Base-by-base conservation (phyloP, 2,888 invertebrate genomes). In the Agriopis leucophaearia region DNA sequence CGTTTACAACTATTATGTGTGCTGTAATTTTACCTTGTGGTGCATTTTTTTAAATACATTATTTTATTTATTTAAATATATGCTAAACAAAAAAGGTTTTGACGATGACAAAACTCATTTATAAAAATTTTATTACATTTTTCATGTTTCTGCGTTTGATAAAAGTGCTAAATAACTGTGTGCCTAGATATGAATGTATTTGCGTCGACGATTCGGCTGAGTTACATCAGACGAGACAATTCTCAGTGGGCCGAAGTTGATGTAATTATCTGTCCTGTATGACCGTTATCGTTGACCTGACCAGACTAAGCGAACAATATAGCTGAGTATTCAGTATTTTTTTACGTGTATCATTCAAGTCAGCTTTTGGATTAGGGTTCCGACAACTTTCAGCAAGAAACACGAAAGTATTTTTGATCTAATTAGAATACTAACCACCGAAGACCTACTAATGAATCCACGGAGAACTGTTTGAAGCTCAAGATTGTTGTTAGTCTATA, bases 251-350 rank as follows among this genome's bases (percentile, higher is more conserved):
- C 15, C 38, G 36, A 15, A 15, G 9, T 36, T 15, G 36, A 52
- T 52, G 38, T n/a, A 38, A 38, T 27, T 27, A 52, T 15, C 52
- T 38, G 36, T 15, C 52, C 52, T 52, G 52, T 9, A 8, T 15
- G 52, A 52, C 36, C 38, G 52, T 38, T 52, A 36, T 9, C 52
- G 38, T 15, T 52, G 52, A 36, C 52, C 36, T 10, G 36, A 36
- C n/a, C 8, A 15, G 38, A 52, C 15, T 9, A 38, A 52, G 9
- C 36, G n/a, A 36, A 36, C 9, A 13, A 42, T 42, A 13, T n/a
- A n/a, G n/a, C 7, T 7, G n/a, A 13, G 7, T 44, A n/a, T 15
- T 7, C n/a, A n/a, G 44, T n/a, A n/a, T n/a, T 44, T 44, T 44
- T 13, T 44, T 6, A 6, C 44, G 6, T 8, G n/a, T 44, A 7